These are phyloP conservation scores for Ovibos moschatus DNA, from an alignment of 2,113 vertebrate species.

Conservation along the genomic window DNA sequence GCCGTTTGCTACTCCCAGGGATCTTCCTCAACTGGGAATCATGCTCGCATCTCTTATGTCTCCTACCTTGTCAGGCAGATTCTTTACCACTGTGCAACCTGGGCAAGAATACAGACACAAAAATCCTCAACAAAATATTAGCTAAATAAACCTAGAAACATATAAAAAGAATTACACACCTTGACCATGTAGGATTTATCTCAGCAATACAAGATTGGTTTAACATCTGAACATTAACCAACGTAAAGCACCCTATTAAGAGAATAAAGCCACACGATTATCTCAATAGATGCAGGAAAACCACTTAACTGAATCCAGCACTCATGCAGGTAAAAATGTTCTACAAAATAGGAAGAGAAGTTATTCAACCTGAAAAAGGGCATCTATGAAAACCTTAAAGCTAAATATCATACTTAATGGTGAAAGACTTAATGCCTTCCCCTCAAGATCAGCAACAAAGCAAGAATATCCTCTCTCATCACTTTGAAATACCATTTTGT, in stretches of 20 bases:
- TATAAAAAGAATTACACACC: background rate
- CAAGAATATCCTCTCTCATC: background rate
- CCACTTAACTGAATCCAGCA: conserved; percentile 1
- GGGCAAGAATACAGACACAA: background rate
- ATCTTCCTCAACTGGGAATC: background rate
- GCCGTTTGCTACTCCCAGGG: background rate
- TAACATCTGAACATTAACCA: conserved; percentile 43
- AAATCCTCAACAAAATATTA: conserved; percentile 15
- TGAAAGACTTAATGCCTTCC: background rate
- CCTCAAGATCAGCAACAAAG: background rate
- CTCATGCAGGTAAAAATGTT: background rate
- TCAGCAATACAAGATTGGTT: conserved; percentile 9
- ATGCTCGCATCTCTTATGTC: background rate
- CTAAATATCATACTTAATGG: background rate
- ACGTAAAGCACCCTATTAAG: background rate
- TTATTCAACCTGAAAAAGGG: background rate
- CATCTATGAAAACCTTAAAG: background rate
- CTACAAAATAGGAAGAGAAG: background rate
- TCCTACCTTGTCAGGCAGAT: background rate
- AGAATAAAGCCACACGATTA: background rate
- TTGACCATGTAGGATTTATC: background rate
- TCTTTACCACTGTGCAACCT: background rate
- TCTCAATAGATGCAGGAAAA: background rate
- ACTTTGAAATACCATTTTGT: background rate
- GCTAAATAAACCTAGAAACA: background rate